Percentiles rank a stretch among this genome's conserved stretches.
Conservation (phyloP, 2,113 vertebrate species). For the Microtus ochrogaster region DNA sequence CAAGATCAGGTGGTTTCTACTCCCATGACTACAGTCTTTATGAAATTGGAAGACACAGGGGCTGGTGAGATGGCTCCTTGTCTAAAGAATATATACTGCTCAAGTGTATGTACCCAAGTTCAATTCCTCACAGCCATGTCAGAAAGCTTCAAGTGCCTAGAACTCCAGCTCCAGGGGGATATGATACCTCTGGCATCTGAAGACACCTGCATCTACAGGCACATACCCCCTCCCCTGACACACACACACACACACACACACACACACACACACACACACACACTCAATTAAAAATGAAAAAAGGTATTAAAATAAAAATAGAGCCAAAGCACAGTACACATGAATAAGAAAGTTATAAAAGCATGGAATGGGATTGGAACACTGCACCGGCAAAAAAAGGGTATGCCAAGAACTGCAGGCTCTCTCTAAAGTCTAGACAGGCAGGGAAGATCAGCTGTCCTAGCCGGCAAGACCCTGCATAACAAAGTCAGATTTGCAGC, state of each 20-base stretch:
- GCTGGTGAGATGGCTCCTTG: neutral
- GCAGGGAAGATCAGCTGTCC: neutral
- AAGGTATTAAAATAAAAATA: neutral
- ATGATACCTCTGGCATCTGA: neutral
- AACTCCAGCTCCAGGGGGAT: neutral
- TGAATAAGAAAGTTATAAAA: neutral
- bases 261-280: no score
- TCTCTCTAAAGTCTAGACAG: neutral
- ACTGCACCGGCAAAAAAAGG: neutral
- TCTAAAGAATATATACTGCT: neutral
- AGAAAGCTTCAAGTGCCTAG: neutral
- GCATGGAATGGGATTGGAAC: neutral
- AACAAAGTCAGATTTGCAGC: neutral
- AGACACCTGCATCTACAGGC: neutral
- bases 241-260: no score
- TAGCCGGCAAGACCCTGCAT: neutral
- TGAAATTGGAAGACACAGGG: neutral
- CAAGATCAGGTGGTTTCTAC: neutral
- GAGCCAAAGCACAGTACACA: neutral
- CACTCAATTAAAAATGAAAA: neutral
- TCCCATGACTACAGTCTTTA: neutral
- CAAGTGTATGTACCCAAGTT: no score
- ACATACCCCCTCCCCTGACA: neutral
- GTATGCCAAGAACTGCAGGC: neutral
- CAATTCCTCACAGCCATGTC: neutral